A percentile compares a stretch with the other conserved stretches of the same genome.
Conservation (phyloP, 2,888 invertebrate species). For the Drosophila nr. perissopoda region DNA sequence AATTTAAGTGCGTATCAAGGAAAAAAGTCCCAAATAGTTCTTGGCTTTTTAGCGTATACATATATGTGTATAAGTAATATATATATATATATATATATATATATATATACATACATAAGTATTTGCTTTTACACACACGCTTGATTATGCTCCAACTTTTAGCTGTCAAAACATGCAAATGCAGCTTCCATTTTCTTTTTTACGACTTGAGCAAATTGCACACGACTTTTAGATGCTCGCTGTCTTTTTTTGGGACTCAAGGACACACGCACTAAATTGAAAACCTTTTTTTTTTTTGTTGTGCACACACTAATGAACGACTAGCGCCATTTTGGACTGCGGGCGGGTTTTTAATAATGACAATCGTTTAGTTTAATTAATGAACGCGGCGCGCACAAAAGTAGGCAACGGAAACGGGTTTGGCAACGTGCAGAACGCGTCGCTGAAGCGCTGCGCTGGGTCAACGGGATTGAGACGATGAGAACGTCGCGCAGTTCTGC, state of each 20-base stretch:
- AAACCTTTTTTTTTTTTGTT: constrained; percentile 1
- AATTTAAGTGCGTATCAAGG: constrained; percentile 9
- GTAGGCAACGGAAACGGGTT: constrained; percentile 30
- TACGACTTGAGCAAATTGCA: constrained; percentile 44
- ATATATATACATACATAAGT: background rate
- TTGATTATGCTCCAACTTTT: constrained; percentile 47
- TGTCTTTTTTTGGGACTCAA: constrained; percentile 31
- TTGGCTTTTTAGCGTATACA: background rate
- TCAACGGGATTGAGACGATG: constrained; percentile 31
- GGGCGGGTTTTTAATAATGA: constrained; percentile 8
- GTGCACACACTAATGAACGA: constrained; percentile 46
- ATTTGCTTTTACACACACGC: constrained; percentile 14
- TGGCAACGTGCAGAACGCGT: constrained; percentile 47
- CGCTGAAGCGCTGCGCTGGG: constrained; percentile 23
- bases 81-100: background rate
- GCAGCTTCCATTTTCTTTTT: constrained; percentile 18
- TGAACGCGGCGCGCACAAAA: constrained; percentile 35
- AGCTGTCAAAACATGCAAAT: constrained; percentile 39
- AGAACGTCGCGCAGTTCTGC: constrained; percentile 70
- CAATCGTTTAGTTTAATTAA: constrained; percentile 59
- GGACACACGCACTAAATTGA: constrained; percentile 29
- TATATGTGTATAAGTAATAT: background rate
- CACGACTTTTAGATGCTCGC: constrained; percentile 12
- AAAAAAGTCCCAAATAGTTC: background rate
- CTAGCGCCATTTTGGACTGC: background rate